Evolutionary conservation across 1,140 invertebrate species (phyloP).

Genomic region (Lanistes nyassanus): DNA sequence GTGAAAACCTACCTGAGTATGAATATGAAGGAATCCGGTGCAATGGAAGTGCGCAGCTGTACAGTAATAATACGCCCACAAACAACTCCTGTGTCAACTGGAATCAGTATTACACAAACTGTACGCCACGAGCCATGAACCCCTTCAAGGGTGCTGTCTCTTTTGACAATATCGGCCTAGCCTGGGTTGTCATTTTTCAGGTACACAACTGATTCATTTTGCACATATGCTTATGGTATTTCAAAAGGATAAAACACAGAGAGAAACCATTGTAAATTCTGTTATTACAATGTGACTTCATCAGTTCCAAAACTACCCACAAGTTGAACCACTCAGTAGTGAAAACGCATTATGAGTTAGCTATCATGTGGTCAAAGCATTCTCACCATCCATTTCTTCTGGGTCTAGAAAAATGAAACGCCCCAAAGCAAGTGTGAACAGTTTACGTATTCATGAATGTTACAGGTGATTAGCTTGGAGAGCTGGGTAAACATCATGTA

Average conservation of each 20-base stretch:
- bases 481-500: conserved; percentile 99
- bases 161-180: conserved; percentile 99
- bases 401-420: too few relatives aligned
- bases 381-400: too few relatives aligned
- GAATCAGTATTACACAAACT: conserved; percentile 98
- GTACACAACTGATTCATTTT: conserved; percentile 70
- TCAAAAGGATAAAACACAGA: too few relatives aligned
- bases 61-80: conserved; percentile 58
- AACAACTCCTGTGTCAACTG: conserved; percentile 89
- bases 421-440: neutral
- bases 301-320: too few relatives aligned
- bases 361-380: too few relatives aligned
- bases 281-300: too few relatives aligned
- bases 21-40: conserved; percentile 77
- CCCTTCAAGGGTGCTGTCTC: conserved; percentile 99
- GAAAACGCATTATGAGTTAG: too few relatives aligned
- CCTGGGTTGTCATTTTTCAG: conserved; percentile 99
- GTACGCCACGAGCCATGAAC: conserved; percentile 90
- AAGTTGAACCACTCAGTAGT: too few relatives aligned
- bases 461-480: conserved; percentile 76
- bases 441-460: neutral
- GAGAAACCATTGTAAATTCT: too few relatives aligned
- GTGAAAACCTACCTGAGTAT: conserved; percentile 85
- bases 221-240: neutral
- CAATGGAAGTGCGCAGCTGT: conserved; percentile 64